A percentile compares a stretch with the other conserved stretches of the same genome.
These are phyloP conservation scores for Muscicapa adusta DNA, from an alignment of 2,113 vertebrate species.

Conservation along the genomic window DNA sequence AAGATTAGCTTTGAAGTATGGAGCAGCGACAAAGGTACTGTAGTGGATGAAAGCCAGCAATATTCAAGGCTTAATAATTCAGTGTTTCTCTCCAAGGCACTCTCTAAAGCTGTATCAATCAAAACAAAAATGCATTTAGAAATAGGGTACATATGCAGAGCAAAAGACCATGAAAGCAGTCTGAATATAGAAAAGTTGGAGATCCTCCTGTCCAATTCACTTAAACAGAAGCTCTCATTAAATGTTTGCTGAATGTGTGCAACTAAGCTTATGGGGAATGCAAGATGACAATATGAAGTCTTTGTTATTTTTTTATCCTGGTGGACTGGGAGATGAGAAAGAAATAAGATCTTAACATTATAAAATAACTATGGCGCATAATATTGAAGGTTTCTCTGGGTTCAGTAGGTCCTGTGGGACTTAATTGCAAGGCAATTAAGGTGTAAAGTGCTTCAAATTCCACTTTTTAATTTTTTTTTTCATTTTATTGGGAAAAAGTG, in stretches of 20 bases:
- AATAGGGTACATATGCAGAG: neutral
- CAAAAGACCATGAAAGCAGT: slow-evolving; percentile 13
- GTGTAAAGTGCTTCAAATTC: neutral
- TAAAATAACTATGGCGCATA: neutral
- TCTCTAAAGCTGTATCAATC: slow-evolving; percentile 41
- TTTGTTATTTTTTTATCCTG: neutral
- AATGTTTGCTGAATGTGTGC: neutral
- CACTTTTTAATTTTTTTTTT: neutral
- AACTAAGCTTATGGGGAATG: neutral
- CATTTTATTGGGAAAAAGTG: neutral
- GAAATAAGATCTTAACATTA: neutral
- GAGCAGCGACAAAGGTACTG: slow-evolving; percentile 32
- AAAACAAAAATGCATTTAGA: slow-evolving; percentile 49
- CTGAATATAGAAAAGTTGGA: neutral
- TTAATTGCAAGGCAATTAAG: neutral
- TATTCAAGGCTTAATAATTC: slow-evolving; percentile 53
- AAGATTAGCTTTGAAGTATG: slow-evolving; percentile 51
- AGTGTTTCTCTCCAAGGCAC: slow-evolving; percentile 6
- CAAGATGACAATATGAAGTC: neutral
- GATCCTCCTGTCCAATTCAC: neutral
- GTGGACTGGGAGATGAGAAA: neutral
- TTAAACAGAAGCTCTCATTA: neutral
- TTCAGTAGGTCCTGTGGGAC: neutral
- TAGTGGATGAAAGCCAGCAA: slow-evolving; percentile 49
- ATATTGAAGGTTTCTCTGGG: neutral